A percentile compares a stretch with the other conserved stretches of the same genome.
These are phyloP conservation scores for Leucophora obtusa DNA, from an alignment of 2,888 invertebrate genomes.

Conservation along the genomic window DNA sequence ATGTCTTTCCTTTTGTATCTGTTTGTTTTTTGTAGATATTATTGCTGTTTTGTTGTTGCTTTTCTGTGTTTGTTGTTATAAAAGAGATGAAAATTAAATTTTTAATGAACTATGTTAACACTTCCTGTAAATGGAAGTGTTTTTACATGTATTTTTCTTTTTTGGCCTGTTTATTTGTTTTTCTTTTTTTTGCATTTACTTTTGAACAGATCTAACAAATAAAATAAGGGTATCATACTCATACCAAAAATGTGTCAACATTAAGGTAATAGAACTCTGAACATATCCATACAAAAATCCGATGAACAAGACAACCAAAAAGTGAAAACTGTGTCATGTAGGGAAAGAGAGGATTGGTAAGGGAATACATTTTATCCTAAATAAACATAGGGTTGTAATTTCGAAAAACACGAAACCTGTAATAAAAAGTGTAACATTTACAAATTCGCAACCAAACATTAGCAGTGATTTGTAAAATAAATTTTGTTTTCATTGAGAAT, in stretches of 20 bases:
- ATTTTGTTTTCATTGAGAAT: background rate
- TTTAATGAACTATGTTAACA: constrained; percentile 60
- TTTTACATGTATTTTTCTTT: constrained; percentile 37
- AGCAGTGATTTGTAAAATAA: background rate
- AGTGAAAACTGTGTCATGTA: background rate
- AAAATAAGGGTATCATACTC: background rate
- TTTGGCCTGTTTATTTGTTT: constrained; percentile 13
- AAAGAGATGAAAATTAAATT: constrained; percentile 51
- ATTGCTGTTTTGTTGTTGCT: background rate
- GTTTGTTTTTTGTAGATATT: constrained; percentile 11
- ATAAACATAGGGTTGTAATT: constrained; percentile 36
- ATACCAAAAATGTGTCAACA: constrained; percentile 14
- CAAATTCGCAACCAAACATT: background rate
- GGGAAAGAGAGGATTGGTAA: background rate
- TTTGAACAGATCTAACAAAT: constrained; percentile 14
- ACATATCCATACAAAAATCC: background rate
- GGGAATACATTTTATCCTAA: constrained; percentile 40
- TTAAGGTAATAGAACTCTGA: constrained; percentile 7
- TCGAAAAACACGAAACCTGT: background rate
- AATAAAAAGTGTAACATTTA: background rate
- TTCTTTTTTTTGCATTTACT: constrained; percentile 1
- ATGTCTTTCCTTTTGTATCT: background rate
- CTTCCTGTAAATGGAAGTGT: constrained; percentile 45
- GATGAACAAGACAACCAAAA: background rate
- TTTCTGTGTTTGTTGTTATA: constrained; percentile 12